These are phyloP conservation scores for Epirrhoe alternata DNA, from an alignment of 2,888 invertebrate genomes.

Conservation along the genomic window DNA sequence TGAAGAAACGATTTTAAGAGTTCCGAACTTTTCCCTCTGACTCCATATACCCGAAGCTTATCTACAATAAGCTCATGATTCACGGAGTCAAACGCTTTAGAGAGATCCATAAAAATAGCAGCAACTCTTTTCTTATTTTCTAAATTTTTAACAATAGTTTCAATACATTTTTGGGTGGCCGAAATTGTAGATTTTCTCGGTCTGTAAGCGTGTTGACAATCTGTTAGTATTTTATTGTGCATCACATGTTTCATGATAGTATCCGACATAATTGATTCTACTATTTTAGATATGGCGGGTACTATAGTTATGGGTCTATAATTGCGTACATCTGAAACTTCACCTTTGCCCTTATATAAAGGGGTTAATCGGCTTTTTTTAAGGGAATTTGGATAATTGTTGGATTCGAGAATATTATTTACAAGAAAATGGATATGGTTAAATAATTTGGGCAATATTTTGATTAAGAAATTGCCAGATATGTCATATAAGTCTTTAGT, in stretches of 20 bases:
- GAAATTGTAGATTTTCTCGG: background rate
- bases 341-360: slow-evolving; percentile 5
- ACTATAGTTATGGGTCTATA: slow-evolving; percentile 6
- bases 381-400: too few relatives aligned
- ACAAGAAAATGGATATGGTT: too few relatives aligned
- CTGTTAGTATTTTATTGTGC: background rate
- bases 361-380: background rate
- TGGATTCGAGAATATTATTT: too few relatives aligned
- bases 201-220: slow-evolving; percentile 8
- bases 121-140: slow-evolving; percentile 8
- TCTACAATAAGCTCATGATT: background rate
- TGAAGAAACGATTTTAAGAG: slow-evolving; percentile 3
- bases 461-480: too few relatives aligned
- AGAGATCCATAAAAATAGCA: background rate
- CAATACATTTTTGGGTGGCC: slow-evolving; percentile 1
- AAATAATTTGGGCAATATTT: too few relatives aligned
- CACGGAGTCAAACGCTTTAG: slow-evolving; percentile 7
- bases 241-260: background rate
- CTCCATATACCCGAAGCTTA: background rate
- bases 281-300: slow-evolving; percentile 1
- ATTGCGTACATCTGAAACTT: background rate
- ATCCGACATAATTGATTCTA: slow-evolving; percentile 3
- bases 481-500: too few relatives aligned
- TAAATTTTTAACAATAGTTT: background rate
- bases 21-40: background rate